A percentile compares a stretch with the other conserved stretches of the same genome.
Evolutionary conservation across 1,140 invertebrate species (phyloP).

Genomic region (Heliconius congener): DNA sequence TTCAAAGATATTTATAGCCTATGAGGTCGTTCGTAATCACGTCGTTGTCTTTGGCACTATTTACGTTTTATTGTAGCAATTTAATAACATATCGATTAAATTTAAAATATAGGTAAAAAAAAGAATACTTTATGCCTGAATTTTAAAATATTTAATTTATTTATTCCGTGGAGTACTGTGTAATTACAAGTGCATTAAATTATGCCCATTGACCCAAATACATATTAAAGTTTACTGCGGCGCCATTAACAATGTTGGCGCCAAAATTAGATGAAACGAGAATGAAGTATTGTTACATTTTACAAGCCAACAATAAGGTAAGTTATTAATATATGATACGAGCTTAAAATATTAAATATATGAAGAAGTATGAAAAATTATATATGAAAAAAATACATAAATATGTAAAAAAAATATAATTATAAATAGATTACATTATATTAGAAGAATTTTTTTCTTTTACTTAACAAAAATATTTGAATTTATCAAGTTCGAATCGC

Average conservation of each 20-base stretch:
- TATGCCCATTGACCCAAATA: constrained; percentile 55
- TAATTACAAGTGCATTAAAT: constrained; percentile 35
- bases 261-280: constrained; percentile 56
- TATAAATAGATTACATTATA: no score
- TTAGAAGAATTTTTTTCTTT: no score
- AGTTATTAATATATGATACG: neutral
- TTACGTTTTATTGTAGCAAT: neutral
- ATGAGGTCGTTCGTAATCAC: constrained; percentile 39
- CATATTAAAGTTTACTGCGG: constrained; percentile 44
- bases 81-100: neutral
- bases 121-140: neutral
- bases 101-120: neutral
- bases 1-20: constrained; percentile 41
- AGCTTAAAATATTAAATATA: neutral
- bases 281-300: constrained; percentile 33
- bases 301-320: constrained; percentile 8
- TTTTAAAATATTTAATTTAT: neutral
- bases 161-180: neutral
- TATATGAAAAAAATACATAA: neutral
- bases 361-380: neutral
- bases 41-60: constrained; percentile 37
- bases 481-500: neutral
- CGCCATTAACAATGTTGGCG: constrained; percentile 53
- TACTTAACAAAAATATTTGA: neutral
- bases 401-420: neutral